Conservation (phyloP, 30 jellyfish, hydroid and myxozoan genomes). For the Hydractinia symbiolongicarpus region DNA sequence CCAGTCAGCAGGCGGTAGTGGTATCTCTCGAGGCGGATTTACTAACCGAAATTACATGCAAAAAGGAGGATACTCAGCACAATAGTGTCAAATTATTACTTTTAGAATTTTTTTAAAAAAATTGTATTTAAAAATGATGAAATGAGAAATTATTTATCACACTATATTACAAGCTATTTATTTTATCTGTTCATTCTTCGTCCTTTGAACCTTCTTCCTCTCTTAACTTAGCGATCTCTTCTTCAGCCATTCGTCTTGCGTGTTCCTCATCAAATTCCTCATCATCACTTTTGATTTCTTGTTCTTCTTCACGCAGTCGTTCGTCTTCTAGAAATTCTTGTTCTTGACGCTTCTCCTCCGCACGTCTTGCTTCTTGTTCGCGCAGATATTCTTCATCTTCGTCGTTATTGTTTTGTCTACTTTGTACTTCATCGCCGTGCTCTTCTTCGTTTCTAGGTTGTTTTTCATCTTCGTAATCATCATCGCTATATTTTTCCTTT, state of each 20-base stretch:
- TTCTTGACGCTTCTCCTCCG: not conserved
- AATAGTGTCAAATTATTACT: not conserved
- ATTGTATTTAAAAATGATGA: too few species aligned
- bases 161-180: too few species aligned
- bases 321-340: constrained; percentile 13
- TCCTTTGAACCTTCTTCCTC: not conserved
- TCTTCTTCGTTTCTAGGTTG: not conserved
- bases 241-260: constrained; percentile 13
- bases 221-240: not conserved
- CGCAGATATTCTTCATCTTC: constrained; percentile 17
- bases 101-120: not conserved
- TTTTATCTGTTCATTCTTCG: not conserved
- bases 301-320: constrained; percentile 4
- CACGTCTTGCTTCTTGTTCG: not conserved
- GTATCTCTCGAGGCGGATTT: constrained; percentile 25
- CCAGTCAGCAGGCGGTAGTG: constrained; percentile 28
- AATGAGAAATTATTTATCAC: too few species aligned
- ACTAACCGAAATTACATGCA: constrained; percentile 11
- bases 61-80: constrained; percentile 7
- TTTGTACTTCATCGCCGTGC: not conserved
- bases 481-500: not conserved
- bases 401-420: not conserved
- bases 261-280: constrained; percentile 17
- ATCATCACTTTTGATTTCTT: not conserved
- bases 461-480: not conserved